These are phyloP conservation scores for Brachyistius frenatus DNA, from an alignment of 2,113 vertebrate genomes.

Conservation along the genomic window DNA sequence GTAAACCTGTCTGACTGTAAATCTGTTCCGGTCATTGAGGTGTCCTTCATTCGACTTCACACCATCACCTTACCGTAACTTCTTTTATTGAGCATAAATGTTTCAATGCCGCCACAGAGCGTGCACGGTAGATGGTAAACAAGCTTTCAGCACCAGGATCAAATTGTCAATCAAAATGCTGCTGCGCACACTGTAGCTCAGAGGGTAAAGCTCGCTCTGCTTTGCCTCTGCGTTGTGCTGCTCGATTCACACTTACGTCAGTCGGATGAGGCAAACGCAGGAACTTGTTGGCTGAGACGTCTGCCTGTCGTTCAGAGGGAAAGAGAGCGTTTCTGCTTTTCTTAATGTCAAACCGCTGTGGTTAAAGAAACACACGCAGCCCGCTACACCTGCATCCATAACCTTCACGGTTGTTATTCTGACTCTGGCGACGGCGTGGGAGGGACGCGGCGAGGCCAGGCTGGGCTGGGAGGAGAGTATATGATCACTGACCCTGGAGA, in stretches of 20 bases:
- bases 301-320: constrained; percentile 31
- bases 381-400: constrained; percentile 26
- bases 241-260: constrained; percentile 71
- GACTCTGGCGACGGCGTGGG: constrained; percentile 25
- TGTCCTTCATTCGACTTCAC: constrained; percentile 48
- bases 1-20: constrained; percentile 13
- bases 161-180: constrained; percentile 64
- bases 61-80: constrained; percentile 34
- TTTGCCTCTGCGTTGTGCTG: constrained; percentile 31
- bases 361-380: constrained; percentile 56
- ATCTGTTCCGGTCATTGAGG: constrained; percentile 46
- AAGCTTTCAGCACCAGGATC: constrained; percentile 64
- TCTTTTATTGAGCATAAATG: constrained; percentile 67
- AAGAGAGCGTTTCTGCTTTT: constrained; percentile 46
- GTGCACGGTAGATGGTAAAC: constrained; percentile 63
- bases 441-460: constrained; percentile 16
- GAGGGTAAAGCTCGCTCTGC: constrained; percentile 16
- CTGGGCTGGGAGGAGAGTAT: constrained; percentile 29
- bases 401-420: constrained; percentile 18
- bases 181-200: neutral
- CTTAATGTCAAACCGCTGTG: constrained; percentile 48
- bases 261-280: constrained; percentile 52
- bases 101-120: constrained; percentile 60
- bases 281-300: constrained; percentile 31
- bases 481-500: constrained; percentile 74